phyloP scores from a whole-genome alignment of 2,888 invertebrate genomes.

The Bimastos eiseni region DNA sequence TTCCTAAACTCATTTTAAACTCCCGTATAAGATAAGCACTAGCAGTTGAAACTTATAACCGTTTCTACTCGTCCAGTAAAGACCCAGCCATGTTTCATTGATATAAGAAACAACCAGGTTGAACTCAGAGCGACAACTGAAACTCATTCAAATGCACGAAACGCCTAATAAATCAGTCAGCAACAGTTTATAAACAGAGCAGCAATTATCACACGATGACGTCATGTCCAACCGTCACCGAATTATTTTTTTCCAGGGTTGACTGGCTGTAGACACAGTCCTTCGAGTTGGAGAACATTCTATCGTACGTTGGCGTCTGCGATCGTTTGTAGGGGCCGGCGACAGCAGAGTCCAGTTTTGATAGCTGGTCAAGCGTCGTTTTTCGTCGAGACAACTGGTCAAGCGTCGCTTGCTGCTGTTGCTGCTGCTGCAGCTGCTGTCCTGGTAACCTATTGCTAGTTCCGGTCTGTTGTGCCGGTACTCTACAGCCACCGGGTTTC shows the following conservation, averaged over 20 bases:
- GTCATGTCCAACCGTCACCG: background rate
- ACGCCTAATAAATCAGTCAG: background rate
- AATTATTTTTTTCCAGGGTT: background rate
- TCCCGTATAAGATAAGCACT: background rate
- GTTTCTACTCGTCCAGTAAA: too few relatives aligned
- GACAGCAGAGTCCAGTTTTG: background rate
- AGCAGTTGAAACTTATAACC: background rate
- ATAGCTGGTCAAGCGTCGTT: constrained; percentile 3
- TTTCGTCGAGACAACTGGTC: constrained; percentile 15
- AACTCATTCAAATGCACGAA: background rate
- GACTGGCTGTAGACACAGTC: background rate
- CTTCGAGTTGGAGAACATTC: background rate
- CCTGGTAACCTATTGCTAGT: background rate
- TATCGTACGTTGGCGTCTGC: background rate
- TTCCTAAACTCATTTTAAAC: background rate
- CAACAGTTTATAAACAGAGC: background rate
- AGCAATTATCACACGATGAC: background rate
- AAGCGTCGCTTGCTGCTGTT: too few relatives aligned
- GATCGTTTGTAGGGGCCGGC: background rate
- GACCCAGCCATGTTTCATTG: background rate
- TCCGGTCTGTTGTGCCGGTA: background rate
- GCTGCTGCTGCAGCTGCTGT: constrained; percentile 1
- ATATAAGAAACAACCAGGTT: background rate
- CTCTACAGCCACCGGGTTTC: background rate
- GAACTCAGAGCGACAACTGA: background rate